Evolutionary conservation across 2,888 invertebrate genomes (phyloP).

Genomic region (Drosophila monieri): DNA sequence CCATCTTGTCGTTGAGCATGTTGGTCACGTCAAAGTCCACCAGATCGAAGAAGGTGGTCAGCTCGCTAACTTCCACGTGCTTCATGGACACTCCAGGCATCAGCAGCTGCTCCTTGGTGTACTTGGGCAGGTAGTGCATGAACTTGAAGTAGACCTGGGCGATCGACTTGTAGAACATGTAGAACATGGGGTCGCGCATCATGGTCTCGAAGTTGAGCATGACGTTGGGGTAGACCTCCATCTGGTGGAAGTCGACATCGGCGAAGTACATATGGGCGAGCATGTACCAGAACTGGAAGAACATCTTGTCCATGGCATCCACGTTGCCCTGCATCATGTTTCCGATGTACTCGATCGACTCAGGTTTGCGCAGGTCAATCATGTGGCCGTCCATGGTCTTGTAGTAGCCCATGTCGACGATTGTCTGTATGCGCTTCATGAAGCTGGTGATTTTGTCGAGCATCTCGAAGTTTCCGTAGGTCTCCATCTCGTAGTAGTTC

Average conservation of each 20-base stretch:
- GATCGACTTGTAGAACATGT: conserved; percentile 87
- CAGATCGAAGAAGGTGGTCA: conserved; percentile 6
- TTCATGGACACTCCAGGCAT: conserved; percentile 58
- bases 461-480: conserved; percentile 81
- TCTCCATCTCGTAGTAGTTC: conserved; percentile 43
- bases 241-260: conserved; percentile 55
- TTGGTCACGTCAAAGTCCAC: conserved; percentile 5
- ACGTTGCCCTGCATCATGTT: conserved; percentile 9
- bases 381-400: conserved; percentile 59
- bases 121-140: conserved; percentile 86
- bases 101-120: conserved; percentile 87
- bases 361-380: conserved; percentile 77
- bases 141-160: conserved; percentile 86
- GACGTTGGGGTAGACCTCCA: conserved; percentile 85
- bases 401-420: conserved; percentile 85
- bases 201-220: conserved; percentile 88
- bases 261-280: conserved; percentile 66
- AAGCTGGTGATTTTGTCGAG: conserved; percentile 60
- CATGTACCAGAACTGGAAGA: conserved; percentile 58
- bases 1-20: conserved; percentile 8
- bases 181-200: conserved; percentile 90
- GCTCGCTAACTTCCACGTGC: neutral
- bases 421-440: conserved; percentile 84
- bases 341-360: conserved; percentile 76
- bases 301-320: conserved; percentile 5